Evolutionary conservation across 2,797 vertebrate genomes (phyloP), one percentile per base, ranked within the genome.

Genomic region (Takifugu ocellatus): DNA sequence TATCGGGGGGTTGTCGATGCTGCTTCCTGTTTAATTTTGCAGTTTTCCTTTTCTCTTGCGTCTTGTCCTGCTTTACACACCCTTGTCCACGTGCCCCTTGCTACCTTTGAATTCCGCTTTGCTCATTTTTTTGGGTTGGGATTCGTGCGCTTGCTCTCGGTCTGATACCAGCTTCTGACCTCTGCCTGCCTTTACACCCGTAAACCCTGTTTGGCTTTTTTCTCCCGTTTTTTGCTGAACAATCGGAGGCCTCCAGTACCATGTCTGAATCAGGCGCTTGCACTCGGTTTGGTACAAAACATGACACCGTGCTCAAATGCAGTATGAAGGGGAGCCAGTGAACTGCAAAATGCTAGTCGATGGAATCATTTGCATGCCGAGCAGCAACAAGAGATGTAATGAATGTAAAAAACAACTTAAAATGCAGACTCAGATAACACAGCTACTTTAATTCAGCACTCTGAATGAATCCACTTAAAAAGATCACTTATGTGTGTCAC

Each of bases 361-460:
- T 17, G 27, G 46, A 15, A 43, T 3, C 31, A 62, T 65, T 29
- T 49, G 52, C 55, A 39, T 51, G 21, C 36, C 48, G 50, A 6
- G 48, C 26, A 61, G 58, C n/a, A 55, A 44, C 63, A 46, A 54
- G 25, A 49, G 25, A 44, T 43, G 36, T 25, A 26, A 17, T 11
- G 43, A 45, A 6, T 52, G 26, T 51, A n/a, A 56, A 67, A 57
- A 49, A 21, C n/a, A 46, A 56, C 51, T 66, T 43, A 25, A 44
- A 56, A 62, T 48, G n/a, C 36, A 70, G 46, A 51, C 51, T 42
- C n/a, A 27, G 25, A 49, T 36, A n/a, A 49, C 0, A 7, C 14
- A 25, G 49, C 0, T 0, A 26, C 47, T 61, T 54, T 17, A 49
- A 51, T 53, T 56, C 47, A 48, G 10, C 10, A 5, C 15, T 33